Base-by-base conservation (phyloP, 2,797 vertebrate species). In the Prionace glauca region DNA sequence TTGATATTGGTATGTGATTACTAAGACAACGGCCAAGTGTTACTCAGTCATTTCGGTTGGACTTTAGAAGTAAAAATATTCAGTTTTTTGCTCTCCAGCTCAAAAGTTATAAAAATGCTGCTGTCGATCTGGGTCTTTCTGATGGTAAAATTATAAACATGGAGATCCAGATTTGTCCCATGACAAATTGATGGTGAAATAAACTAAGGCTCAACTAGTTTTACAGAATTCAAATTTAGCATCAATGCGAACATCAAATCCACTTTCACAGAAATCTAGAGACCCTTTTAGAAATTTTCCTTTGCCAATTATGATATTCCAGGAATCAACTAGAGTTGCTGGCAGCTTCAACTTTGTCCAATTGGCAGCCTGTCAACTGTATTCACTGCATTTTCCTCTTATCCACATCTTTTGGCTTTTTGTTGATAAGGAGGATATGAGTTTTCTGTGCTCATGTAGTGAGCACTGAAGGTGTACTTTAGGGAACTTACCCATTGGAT, bases 291-390 rank as follows among this genome's bases (percentile, higher is more conserved):
- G 32, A 67, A 91, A 5, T 41, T 41, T 41, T 92, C 20, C 65
- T 92, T 67, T 69, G 90, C 90, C 62, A 92, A 62, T 92, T 92
- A 65, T 69, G 62, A 69, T 41, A n/a, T 92, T 92, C 90, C 90
- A 92, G 65, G 65, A 92, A 69, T 92, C 69, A 24, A 8, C 65
- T 92, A 22, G 20, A 69, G 56, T 36, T 92, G 12, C 60, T 91
- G 29, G 60, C 62, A 65, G 62, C 32, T 67, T 32, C 5, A n/a
- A n/a, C 32, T 65, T 69, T 69, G 36, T 69, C 90, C 90, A 69
- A n/a, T 65, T 92, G 65, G 90, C 62, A 41, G 90, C 1, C n/a
- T 69, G 90, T 69, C n/a, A 92, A 67, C 22, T 92, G 14, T 92
- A 26, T 69, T 69, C 90, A 92, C 65, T 92, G 65, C 81, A 69